Evolutionary conservation across 2,113 vertebrate genomes (phyloP).

Genomic region (Crocuta crocuta): DNA sequence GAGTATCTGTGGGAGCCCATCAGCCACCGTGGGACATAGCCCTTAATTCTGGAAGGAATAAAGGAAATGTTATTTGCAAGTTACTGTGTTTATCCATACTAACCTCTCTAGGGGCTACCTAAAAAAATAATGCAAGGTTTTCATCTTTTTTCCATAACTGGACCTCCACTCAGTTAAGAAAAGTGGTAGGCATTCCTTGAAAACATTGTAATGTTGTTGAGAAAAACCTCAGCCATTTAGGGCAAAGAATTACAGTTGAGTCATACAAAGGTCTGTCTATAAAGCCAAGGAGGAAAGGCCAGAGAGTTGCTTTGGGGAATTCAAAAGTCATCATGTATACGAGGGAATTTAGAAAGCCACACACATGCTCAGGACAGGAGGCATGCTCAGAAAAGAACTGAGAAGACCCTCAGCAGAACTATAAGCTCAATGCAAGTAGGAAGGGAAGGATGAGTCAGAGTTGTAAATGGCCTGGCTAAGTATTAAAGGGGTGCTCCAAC

Average conservation of each 20-base stretch:
- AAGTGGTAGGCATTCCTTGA: background rate
- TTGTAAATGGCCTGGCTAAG: background rate
- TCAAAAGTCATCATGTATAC: background rate
- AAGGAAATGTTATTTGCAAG: background rate
- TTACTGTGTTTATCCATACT: background rate
- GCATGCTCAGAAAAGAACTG: background rate
- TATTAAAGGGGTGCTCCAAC: background rate
- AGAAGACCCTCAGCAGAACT: background rate
- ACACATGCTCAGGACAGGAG: background rate
- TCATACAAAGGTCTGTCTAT: background rate
- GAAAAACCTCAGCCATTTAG: background rate
- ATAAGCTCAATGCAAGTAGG: background rate
- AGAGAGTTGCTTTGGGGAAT: background rate
- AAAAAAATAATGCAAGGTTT: background rate
- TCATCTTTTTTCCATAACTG: background rate
- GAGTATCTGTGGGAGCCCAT: background rate
- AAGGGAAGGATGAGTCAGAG: background rate
- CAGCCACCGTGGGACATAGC: background rate
- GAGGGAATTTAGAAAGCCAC: background rate
- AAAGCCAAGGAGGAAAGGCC: background rate
- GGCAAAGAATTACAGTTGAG: background rate
- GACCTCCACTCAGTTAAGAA: background rate
- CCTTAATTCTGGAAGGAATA: background rate
- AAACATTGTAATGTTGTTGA: background rate
- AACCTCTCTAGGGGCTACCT: background rate